Evolutionary conservation across 2,113 vertebrate species (phyloP), one percentile per base, ranked within the genome.

Genomic region (Colaptes auratus): DNA sequence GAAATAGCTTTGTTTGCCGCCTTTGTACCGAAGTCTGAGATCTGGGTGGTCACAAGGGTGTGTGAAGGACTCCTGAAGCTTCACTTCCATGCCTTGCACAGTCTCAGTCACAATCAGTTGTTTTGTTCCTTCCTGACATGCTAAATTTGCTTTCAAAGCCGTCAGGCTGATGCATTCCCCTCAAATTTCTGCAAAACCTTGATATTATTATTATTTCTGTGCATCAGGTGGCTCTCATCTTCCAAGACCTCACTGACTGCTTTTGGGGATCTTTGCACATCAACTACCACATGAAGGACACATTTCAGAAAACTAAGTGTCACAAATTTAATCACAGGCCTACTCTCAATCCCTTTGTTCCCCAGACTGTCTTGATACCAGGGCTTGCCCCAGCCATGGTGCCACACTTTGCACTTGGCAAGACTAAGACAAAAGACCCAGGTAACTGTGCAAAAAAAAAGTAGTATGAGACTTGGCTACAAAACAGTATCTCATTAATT

Each of bases 21-120:
- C 86, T 66, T 73, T 16, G 0, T 0, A 5, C 58, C 59, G 4
- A 0, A 4, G 7, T 8, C 48, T 2, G 7, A 80, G 56, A 25
- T 48, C 86, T 65, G 83, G 58, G 73, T 44, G 80, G 42, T 44
- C 50, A 1, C 53, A 71, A 74, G 48, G 65, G 61, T 3, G 5
- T 1, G 33, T 8, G 28, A 82, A 86, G 33, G 33, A 64, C 31
- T 83, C 56, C 44, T 7, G 12, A 60, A 86, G 69, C 50, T 84
- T 72, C 53, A 19, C 39, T 66, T 55, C 30, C 36, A 27, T 72
- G 53, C 20, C 66, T 78, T 71, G 35, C 53, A 65, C 15, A 60
- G 31, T 15, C 23, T n/a, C 28, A 44, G 9, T 30, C n/a, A 50
- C 18, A 66, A 42, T 14, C 88, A 60, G 27, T 21, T 27, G 0